phyloP scores from a whole-genome alignment of 53 echinoderm and acorn worm species.

The Mesocentrotus franciscanus region DNA sequence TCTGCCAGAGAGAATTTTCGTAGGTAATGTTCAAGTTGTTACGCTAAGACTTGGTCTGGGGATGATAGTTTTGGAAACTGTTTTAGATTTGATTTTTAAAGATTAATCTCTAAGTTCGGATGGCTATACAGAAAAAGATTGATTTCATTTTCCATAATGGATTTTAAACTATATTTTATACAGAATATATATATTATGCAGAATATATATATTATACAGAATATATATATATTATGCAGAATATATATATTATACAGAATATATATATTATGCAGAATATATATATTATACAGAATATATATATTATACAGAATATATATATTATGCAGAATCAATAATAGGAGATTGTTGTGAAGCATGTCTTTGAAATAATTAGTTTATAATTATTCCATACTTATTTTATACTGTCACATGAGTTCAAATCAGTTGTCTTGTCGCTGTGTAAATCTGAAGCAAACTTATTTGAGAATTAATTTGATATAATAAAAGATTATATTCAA shows the following conservation, averaged over 20 bases:
- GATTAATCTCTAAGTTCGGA: no score
- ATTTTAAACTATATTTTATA: no score
- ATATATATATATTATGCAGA: no score
- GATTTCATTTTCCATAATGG: no score
- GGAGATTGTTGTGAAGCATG: neutral
- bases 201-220: no score
- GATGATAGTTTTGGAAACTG: neutral
- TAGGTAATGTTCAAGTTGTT: neutral
- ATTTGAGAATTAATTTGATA: neutral
- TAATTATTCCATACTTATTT: neutral
- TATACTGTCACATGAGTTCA: neutral
- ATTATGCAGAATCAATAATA: neutral
- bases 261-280: no score
- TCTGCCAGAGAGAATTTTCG: slow-evolving; percentile 11
- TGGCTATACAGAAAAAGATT: no score
- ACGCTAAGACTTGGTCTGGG: neutral
- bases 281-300: no score
- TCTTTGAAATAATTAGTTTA: neutral
- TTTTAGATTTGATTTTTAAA: neutral
- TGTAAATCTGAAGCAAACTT: neutral
- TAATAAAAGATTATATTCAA: neutral
- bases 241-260: no score
- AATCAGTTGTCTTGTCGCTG: no score
- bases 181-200: no score
- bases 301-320: no score